Evolutionary conservation across 1,140 invertebrate species (phyloP).

Genomic region (Matsumurasca onukii): DNA sequence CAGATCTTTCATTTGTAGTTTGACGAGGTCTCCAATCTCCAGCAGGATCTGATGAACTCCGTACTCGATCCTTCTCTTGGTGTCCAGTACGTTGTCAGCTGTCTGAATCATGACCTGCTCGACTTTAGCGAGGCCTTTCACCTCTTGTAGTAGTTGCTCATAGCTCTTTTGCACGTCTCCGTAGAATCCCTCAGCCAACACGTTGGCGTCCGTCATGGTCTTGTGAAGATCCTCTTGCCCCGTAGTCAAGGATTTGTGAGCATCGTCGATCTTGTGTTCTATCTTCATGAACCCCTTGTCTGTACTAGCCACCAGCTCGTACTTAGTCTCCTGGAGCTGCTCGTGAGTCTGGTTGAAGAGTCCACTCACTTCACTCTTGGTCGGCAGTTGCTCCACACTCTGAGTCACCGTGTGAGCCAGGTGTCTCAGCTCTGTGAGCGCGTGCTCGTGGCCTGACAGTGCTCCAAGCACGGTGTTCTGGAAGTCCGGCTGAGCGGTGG

Average conservation of each 20-base stretch:
- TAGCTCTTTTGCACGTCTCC: conserved; percentile 49
- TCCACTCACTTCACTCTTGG: conserved; percentile 17
- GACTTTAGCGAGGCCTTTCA: conserved; percentile 61
- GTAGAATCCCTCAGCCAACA: conserved; percentile 33
- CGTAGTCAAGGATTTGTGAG: conserved; percentile 25
- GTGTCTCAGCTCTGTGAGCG: conserved; percentile 43
- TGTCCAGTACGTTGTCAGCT: conserved; percentile 80
- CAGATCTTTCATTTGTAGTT: conserved; percentile 61
- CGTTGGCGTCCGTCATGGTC: conserved; percentile 30
- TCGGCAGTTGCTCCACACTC: neutral
- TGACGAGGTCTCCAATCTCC: conserved; percentile 72
- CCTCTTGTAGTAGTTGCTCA: conserved; percentile 38
- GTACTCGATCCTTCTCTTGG: conserved; percentile 80
- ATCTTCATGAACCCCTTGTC: conserved; percentile 34
- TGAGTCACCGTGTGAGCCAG: conserved; percentile 44
- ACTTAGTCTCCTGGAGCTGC: conserved; percentile 27
- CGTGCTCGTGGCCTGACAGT: conserved; percentile 33
- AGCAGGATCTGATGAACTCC: conserved; percentile 80
- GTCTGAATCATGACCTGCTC: conserved; percentile 81
- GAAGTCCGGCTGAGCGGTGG: conserved; percentile 15
- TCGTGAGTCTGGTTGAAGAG: conserved; percentile 26
- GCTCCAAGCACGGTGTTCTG: conserved; percentile 23
- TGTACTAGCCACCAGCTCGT: conserved; percentile 33
- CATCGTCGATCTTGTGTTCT: conserved; percentile 48
- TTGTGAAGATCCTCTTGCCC: conserved; percentile 32